Base-by-base conservation (phyloP, 2,888 invertebrate species). In the Eristalis pertinax region DNA sequence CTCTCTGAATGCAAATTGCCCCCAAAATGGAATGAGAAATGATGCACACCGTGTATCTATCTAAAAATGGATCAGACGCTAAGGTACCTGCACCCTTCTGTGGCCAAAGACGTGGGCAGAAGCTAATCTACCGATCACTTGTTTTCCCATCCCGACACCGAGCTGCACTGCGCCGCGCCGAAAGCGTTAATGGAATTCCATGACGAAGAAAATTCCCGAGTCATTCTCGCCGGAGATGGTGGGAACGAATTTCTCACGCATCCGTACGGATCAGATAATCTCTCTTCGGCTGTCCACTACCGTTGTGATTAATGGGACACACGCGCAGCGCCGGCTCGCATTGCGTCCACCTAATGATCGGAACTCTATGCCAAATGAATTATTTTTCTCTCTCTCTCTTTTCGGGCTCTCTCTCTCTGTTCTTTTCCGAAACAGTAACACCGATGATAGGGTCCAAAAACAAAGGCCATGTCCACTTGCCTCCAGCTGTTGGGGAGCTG, bases 221-320 rank as follows among this genome's bases (percentile, higher is more conserved):
- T 50, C 50, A 50, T 50, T 50, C 19, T 32, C 26, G 32, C 50
- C 50, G 5, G 19, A 19, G 50, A 50, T 19, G 50, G 50, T 50
- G 50, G 50, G 50, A 50, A 50, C 32, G 19, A 50, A 50, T n/a
- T 50, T 50, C 29, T 63, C 26, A 32, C 50, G 24, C 58, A 68
- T 43, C 75, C 19, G 64, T 58, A 32, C 19, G 65, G 74, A 65
- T 65, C 26, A 43, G 74, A 65, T 65, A 41, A 60, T 60, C 26
- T 76, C 35, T 32, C 60, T 76, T 63, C 68, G 22, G 72, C 65
- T 62, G 63, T 67, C 70, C 10, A 80, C 50, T 76, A 80, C 65
- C 68, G 64, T 69, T 85, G 81, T 77, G 75, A 81, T 77, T 85
- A 85, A 85, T 85, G 73, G 50, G 43, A 60, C 73, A 77, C 76